Percentiles rank a stretch among this genome's conserved stretches.
Conservation (phyloP, 53 echinoderm and acorn worm genomes). For the Apostichopus leukothele region DNA sequence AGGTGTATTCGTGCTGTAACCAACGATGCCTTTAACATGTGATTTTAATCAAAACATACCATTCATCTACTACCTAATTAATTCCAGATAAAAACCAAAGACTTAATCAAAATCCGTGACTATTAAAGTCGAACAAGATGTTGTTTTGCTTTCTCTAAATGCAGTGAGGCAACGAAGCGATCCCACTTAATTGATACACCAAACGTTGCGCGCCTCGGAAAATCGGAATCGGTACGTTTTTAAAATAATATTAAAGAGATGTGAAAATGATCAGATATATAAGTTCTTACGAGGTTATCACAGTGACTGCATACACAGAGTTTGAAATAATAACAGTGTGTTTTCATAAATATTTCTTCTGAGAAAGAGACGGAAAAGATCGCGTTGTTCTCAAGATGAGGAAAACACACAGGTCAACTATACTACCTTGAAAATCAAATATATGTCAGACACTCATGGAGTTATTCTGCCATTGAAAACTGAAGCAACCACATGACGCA, state of each 20-base stretch:
- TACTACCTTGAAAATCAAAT: too few relatives aligned
- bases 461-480: too few relatives aligned
- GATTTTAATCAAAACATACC: conserved; percentile 42
- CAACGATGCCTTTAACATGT: conserved; percentile 38
- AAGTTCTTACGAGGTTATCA: neutral
- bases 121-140: neutral
- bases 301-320: neutral
- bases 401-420: too few relatives aligned
- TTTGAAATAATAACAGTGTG: neutral
- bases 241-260: conserved; percentile 34
- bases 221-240: neutral
- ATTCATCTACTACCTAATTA: conserved; percentile 44
- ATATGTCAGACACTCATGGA: too few relatives aligned
- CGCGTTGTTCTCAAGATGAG: too few relatives aligned
- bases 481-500: too few relatives aligned
- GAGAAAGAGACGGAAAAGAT: too few relatives aligned
- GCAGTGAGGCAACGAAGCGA: neutral
- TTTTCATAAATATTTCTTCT: too few relatives aligned
- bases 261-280: conserved; percentile 10
- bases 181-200: conserved; percentile 32
- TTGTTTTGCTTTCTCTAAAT: neutral
- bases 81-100: neutral
- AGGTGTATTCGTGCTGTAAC: neutral
- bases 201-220: neutral
- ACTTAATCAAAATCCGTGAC: conserved; percentile 17